Evolutionary conservation across 2,113 vertebrate species (phyloP), one percentile per base, ranked within the genome.

Genomic region (Ailuropoda melanoleuca): DNA sequence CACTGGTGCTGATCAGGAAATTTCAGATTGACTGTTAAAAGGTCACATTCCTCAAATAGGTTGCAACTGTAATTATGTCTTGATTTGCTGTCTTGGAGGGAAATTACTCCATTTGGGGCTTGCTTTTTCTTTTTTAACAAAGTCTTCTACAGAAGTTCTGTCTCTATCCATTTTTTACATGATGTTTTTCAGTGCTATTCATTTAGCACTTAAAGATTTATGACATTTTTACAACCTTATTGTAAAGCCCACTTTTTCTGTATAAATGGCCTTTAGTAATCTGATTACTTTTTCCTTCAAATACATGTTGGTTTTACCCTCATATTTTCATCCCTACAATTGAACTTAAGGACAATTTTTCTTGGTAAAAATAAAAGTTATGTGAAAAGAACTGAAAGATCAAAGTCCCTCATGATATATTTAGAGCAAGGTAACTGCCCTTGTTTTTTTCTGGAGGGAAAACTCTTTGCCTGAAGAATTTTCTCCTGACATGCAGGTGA

Each of bases 401-500:
- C 29, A 90, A 90, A 93, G 56, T 19, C 50, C 8, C 72, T 90
- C 13, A 39, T 70, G 11, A 68, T 82, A 48, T 55, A 87, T 75
- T 93, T 68, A 55, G 77, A 82, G 12, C 58, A 90, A 93, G 62
- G 34, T 90, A 92, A 74, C 50, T 94, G 64, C 68, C 13, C 50
- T 31, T 50, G 12, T 97, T 53, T 8, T 97, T 97, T 98, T 92
- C 43, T 86, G 24, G 55, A 86, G 4, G 6, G 34, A 97, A 84
- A 77, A 82, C 87, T 85, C 85, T 97, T 90, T 93, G 86, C 83
- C 39, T 93, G 72, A 92, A 97, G 46, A 55, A 82, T 95, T 90
- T 95, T 90, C 75, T 96, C 77, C 88, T 96, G 97, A 98, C 48
- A 86, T 94, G 96, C 0, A 78, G 97, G 96, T 2, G 94, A 97